Conservation (phyloP, 2,113 vertebrate species). For the Amphiprion percula region DNA sequence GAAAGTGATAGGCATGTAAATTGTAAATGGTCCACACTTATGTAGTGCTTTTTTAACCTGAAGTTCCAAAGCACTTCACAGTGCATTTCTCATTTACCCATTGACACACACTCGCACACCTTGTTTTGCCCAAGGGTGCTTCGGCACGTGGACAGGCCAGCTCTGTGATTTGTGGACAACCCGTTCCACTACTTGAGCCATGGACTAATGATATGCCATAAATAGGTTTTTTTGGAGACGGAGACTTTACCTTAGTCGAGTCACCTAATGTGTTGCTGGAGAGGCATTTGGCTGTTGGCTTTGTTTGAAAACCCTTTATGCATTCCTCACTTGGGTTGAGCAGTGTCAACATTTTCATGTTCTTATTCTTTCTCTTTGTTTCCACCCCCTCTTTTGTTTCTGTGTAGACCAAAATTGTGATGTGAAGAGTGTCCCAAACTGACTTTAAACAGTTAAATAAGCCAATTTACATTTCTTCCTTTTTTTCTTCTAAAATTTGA, state of each 20-base stretch:
- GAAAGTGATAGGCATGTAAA: neutral
- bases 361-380: neutral
- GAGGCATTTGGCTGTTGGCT: neutral
- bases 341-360: constrained; percentile 6
- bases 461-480: neutral
- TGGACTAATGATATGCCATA: neutral
- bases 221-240: constrained; percentile 4
- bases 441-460: neutral
- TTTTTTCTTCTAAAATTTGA: neutral
- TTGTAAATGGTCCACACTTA: no score
- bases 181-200: no score
- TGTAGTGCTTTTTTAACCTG: no score
- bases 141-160: no score
- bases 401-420: neutral
- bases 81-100: no score
- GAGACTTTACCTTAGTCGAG: neutral
- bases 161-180: no score
- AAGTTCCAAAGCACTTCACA: no score
- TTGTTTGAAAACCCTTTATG: neutral
- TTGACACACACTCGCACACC: no score
- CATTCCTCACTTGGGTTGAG: neutral
- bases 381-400: neutral
- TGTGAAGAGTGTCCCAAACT: neutral
- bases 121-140: no score
- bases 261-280: neutral